Base-by-base conservation (phyloP, 2,113 vertebrate genomes). In the Mesitornis unicolor region DNA sequence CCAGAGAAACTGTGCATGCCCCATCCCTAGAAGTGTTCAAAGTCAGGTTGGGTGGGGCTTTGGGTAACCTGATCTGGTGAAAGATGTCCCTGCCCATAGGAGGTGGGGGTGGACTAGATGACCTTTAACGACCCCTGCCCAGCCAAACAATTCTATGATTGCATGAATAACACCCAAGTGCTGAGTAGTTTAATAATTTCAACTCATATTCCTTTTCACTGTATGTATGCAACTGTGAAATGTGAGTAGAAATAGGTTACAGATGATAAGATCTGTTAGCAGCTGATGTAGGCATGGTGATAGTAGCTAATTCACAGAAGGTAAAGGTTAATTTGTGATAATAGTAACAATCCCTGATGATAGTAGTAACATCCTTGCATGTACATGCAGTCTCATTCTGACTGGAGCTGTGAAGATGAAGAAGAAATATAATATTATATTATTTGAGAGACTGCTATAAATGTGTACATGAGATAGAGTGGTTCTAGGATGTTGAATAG, bases 201-300 rank as follows among this genome's bases (percentile, higher is more conserved):
- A 65, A 29, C 12, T 22, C 16, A 64, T 38, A 5, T 42, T 76
- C 4, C 9, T 61, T 73, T 91, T 68, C 12, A 22, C 28, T 56
- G 4, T 56, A 7, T 2, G 0, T 38, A 67, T 61, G 20, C 1
- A 1, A 12, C 31, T 43, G 16, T 47, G 31, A 78, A 70, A 51
- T 10, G 2, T 40, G 19, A 83, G 40, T 22, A 73, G n/a, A 79
- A 65, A 50, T 42, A 54, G 8, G 3, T 51, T 65, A 48, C 18
- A 9, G 16, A 35, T 31, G 25, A 45, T 10, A 45, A 21, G 13
- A 63, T 75, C 22, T 42, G 20, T 31, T 50, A 69, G 29, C 13
- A 75, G 42, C 6, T 43, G 8, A 40, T 13, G 13, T 74, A 36
- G 7, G 5, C n/a, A 33, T 16, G 17, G 16, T 51, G 47, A 25